Conservation (phyloP, 1,140 invertebrate species). For the Acromyrmex charruanus region DNA sequence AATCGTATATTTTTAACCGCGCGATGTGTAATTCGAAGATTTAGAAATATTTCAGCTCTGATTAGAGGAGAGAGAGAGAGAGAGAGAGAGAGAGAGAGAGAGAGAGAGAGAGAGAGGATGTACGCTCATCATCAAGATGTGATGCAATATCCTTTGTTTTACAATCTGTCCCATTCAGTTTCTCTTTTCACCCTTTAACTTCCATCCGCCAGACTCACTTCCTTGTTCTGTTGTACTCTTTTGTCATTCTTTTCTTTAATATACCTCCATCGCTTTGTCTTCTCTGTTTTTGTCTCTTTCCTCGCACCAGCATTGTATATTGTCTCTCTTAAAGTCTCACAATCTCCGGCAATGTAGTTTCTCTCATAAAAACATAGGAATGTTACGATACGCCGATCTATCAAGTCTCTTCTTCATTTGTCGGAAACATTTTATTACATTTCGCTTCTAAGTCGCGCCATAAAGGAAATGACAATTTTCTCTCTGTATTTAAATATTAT, state of each 20-base stretch:
- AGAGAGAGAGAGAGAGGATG: not conserved
- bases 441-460: constrained; percentile 19
- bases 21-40: not conserved
- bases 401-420: constrained; percentile 37
- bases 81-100: not conserved
- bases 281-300: constrained; percentile 5
- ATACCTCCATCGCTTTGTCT: constrained; percentile 30
- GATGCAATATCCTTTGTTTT: constrained; percentile 38
- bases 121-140: not conserved
- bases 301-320: not conserved
- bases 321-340: constrained; percentile 9
- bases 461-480: constrained; percentile 20
- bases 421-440: constrained; percentile 37
- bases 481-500: constrained; percentile 33
- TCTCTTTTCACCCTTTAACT: constrained; percentile 1
- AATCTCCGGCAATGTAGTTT: constrained; percentile 26
- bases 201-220: constrained; percentile 40
- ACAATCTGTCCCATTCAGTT: constrained; percentile 16
- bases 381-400: constrained; percentile 50
- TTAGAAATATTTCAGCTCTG: constrained; percentile 16
- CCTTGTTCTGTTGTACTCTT: constrained; percentile 20
- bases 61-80: not conserved
- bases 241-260: constrained; percentile 41
- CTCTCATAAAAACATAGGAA: constrained; percentile 45
- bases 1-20: not conserved